A percentile compares a stretch with the other conserved stretches of the same genome.
These are phyloP conservation scores for Cataglyphis livida DNA, from an alignment of 2,888 invertebrate genomes.

Conservation along the genomic window DNA sequence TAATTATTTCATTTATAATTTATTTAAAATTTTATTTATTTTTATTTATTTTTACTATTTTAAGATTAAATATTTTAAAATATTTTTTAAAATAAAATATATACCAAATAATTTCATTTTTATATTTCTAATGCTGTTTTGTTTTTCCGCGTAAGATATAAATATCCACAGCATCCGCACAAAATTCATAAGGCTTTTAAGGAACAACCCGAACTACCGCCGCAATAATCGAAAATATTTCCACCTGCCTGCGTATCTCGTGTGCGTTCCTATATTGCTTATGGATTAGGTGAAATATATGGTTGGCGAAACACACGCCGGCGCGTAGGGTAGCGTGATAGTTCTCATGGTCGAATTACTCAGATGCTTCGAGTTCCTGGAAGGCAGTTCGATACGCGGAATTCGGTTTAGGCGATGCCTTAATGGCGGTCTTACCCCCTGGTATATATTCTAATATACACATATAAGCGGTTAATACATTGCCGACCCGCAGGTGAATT, in stretches of 20 bases:
- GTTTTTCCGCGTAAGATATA: not conserved
- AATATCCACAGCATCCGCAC: not conserved
- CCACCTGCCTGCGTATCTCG: not conserved
- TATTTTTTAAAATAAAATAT: not conserved
- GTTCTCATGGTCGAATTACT: slow-evolving; percentile 42
- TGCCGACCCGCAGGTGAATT: slow-evolving; percentile 11
- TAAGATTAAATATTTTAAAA: too few relatives aligned
- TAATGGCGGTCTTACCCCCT: slow-evolving; percentile 24
- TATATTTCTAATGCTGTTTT: not conserved
- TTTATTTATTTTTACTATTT: too few relatives aligned
- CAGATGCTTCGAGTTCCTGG: slow-evolving; percentile 40
- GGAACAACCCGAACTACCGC: not conserved
- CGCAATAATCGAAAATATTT: slow-evolving; percentile 16
- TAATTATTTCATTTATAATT: not conserved
- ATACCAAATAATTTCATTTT: not conserved
- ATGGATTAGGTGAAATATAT: slow-evolving; percentile 49
- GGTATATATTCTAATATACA: slow-evolving; percentile 34
- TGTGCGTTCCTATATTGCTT: slow-evolving; percentile 39
- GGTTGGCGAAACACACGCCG: slow-evolving; percentile 35
- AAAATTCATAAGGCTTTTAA: not conserved
- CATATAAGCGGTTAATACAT: slow-evolving; percentile 44
- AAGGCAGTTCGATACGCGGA: slow-evolving; percentile 44
- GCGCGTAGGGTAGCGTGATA: slow-evolving; percentile 28
- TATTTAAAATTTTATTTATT: too few relatives aligned
- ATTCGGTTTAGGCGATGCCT: slow-evolving; percentile 45